Percentiles rank a stretch among this genome's conserved stretches.
These are phyloP conservation scores for Onychomys torridus DNA, from an alignment of 2,797 vertebrate species.

Conservation along the genomic window DNA sequence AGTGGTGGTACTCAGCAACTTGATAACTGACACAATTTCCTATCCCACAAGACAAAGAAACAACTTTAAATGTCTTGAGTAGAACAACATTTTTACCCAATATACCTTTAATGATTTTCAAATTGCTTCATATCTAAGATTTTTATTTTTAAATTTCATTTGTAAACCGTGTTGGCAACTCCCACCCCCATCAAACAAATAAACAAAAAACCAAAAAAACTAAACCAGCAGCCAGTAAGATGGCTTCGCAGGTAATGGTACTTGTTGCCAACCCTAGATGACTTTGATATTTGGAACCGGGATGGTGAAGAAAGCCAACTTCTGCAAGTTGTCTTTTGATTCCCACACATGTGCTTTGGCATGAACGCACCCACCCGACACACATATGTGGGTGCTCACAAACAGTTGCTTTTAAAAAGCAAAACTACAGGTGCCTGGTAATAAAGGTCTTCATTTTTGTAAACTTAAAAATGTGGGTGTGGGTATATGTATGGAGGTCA, in stretches of 20 bases:
- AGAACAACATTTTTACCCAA: neutral
- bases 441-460: neutral
- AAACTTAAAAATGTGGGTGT: neutral
- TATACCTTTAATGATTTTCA: neutral
- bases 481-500: neutral
- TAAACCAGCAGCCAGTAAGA: neutral
- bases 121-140: neutral
- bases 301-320: neutral
- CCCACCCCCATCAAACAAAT: neutral
- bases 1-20: neutral
- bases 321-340: neutral
- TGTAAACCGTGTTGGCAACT: neutral
- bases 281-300: neutral
- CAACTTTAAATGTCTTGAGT: neutral
- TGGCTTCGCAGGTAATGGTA: neutral
- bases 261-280: neutral
- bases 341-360: neutral
- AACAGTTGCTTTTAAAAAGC: neutral
- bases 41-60: neutral
- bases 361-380: neutral
- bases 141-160: neutral
- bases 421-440: neutral
- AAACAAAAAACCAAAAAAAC: neutral
- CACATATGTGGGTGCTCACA: neutral
- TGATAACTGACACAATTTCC: neutral